phyloP scores from a whole-genome alignment of 2,113 vertebrate species.

The Lethenteron reissneri region DNA sequence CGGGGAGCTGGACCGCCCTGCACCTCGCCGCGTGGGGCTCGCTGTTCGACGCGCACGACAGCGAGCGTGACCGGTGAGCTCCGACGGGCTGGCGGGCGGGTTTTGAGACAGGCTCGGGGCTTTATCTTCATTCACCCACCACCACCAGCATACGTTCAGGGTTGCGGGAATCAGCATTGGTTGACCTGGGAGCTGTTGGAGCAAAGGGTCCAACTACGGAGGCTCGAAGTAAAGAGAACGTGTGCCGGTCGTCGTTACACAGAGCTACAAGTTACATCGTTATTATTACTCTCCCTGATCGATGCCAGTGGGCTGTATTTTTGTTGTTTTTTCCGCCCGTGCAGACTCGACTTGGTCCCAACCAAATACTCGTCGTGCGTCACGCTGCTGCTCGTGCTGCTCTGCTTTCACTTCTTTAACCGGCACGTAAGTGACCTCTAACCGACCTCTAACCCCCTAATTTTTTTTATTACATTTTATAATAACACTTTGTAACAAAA shows the following conservation, averaged over 20 bases:
- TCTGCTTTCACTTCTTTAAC: slow-evolving; percentile 6
- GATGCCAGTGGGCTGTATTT: neutral
- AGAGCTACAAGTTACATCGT: neutral
- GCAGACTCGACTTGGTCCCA: neutral
- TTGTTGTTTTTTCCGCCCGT: neutral
- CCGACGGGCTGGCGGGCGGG: neutral
- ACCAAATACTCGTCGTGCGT: slow-evolving; percentile 1
- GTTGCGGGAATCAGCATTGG: neutral
- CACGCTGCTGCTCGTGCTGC: neutral
- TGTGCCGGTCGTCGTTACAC: neutral
- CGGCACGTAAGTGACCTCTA: neutral
- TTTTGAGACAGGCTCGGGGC: neutral
- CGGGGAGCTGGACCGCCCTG: neutral
- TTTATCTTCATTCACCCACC: neutral
- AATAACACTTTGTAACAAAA: too few species aligned
- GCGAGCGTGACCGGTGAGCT: neutral
- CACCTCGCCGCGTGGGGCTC: slow-evolving; percentile 4
- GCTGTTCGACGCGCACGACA: neutral
- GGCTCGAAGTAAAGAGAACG: neutral
- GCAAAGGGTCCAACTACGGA: neutral
- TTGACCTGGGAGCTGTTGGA: neutral
- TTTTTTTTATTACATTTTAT: too few species aligned
- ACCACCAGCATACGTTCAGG: neutral
- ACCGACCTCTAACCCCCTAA: too few species aligned
- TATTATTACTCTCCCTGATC: neutral